These are phyloP conservation scores for Aldabrachelys gigantea DNA, from an alignment of 2,113 vertebrate genomes.

Conservation along the genomic window DNA sequence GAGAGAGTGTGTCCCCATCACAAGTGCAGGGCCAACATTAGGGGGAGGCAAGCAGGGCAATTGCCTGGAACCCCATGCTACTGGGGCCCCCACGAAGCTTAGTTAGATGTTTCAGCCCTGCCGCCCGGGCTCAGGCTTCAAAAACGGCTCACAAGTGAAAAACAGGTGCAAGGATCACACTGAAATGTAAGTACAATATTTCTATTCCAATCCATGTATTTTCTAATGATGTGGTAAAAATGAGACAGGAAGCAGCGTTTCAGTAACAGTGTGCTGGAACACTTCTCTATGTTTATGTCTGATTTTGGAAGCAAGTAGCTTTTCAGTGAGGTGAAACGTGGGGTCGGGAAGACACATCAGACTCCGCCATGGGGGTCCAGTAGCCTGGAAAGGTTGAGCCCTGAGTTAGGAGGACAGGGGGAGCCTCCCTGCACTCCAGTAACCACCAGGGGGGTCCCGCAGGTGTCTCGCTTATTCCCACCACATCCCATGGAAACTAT, in stretches of 20 bases:
- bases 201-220: too few species aligned
- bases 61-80: background rate
- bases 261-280: background rate
- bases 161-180: too few species aligned
- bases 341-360: background rate
- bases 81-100: too few species aligned
- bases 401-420: background rate
- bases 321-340: background rate
- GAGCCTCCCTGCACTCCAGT: background rate
- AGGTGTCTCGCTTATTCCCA: background rate
- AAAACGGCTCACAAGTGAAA: too few species aligned
- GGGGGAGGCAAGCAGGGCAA: too few species aligned
- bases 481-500: background rate
- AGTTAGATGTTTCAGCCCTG: too few species aligned
- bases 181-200: too few species aligned
- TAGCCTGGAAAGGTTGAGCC: fast-evolving
- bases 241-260: background rate
- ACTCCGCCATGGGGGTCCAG: background rate
- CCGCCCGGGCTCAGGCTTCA: too few species aligned
- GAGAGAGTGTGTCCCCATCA: too few species aligned
- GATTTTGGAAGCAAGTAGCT: background rate
- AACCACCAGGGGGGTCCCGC: background rate
- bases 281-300: background rate
- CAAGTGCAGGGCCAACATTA: too few species aligned
- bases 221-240: background rate